Percentiles rank a stretch among this genome's conserved stretches.
These are phyloP conservation scores for Linurgus olivaceus DNA, from an alignment of 2,797 vertebrate species.

Conservation along the genomic window DNA sequence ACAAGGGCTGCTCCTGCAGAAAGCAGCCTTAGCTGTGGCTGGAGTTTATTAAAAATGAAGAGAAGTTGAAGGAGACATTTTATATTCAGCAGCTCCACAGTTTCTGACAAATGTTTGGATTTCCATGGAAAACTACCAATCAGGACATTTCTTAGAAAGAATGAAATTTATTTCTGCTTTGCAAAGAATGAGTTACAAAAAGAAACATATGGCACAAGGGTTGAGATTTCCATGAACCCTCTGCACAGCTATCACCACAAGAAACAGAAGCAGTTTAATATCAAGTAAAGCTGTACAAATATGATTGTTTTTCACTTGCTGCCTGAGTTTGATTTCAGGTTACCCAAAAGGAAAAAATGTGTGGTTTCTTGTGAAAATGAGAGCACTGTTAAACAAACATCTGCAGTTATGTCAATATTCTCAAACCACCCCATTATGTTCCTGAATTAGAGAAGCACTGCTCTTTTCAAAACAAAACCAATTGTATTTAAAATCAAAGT, in stretches of 20 bases:
- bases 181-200: neutral
- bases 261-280: neutral
- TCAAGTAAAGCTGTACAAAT: slow-evolving; percentile 2
- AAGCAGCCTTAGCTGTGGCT: neutral
- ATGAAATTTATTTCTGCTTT: neutral
- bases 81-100: neutral
- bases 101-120: neutral
- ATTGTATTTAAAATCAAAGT: neutral
- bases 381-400: neutral
- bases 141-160: neutral
- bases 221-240: neutral
- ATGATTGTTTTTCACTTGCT: neutral
- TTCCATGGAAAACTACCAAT: neutral
- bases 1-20: neutral
- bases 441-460: neutral
- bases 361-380: neutral
- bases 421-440: neutral
- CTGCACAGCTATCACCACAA: neutral
- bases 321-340: neutral
- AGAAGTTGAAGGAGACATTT: neutral
- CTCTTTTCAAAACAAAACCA: neutral
- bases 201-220: neutral
- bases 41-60: neutral
- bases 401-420: neutral
- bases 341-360: neutral